phyloP scores from a whole-genome alignment of 2,113 vertebrate species.

The Gobius niger region DNA sequence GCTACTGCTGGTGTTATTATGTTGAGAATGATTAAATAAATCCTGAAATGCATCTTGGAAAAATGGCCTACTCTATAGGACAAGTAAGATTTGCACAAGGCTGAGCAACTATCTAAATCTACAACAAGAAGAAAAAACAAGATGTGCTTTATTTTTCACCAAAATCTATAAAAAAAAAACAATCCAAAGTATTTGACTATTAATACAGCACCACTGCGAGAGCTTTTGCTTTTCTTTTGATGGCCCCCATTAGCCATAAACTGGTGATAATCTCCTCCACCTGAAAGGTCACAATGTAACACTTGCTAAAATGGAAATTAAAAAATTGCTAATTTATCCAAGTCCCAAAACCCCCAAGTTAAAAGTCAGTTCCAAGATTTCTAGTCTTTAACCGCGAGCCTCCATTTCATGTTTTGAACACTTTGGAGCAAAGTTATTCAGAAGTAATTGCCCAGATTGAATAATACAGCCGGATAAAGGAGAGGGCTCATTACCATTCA shows the following conservation, averaged over 20 bases:
- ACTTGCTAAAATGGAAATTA: neutral
- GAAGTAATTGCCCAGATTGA: constrained; percentile 37
- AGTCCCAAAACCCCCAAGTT: neutral
- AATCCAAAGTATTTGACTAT: too few relatives aligned
- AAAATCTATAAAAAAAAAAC: too few relatives aligned
- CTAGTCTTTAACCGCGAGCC: constrained; percentile 3
- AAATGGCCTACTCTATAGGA: too few relatives aligned
- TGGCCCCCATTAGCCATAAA: neutral
- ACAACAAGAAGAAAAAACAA: too few relatives aligned
- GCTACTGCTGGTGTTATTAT: neutral
- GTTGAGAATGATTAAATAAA: neutral
- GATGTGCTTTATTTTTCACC: too few relatives aligned
- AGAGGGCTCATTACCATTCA: constrained; percentile 32
- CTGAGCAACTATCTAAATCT: too few relatives aligned
- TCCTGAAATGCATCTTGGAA: too few relatives aligned
- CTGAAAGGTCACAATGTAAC: neutral
- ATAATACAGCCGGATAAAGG: constrained; percentile 16
- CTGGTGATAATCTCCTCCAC: neutral
- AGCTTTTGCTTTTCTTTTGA: too few relatives aligned
- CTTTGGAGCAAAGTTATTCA: constrained; percentile 33
- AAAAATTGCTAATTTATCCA: neutral
- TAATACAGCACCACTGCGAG: too few relatives aligned
- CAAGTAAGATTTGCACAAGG: too few relatives aligned
- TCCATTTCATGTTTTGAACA: constrained; percentile 22
- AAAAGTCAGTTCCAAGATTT: neutral